Conservation (phyloP, 2,797 vertebrate genomes). For the Tragopan temminckii region DNA sequence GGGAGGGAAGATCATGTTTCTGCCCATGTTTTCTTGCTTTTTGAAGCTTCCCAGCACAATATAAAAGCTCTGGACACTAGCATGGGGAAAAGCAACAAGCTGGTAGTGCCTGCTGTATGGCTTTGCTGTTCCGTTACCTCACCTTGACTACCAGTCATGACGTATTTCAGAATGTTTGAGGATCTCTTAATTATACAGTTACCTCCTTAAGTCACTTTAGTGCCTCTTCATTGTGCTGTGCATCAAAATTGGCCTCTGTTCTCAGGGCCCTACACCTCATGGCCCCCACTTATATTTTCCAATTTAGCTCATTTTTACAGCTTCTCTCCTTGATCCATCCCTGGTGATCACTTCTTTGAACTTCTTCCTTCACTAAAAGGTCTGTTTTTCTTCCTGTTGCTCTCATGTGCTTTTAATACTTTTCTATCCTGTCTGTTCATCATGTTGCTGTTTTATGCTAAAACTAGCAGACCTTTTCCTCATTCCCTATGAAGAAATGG, state of each 20-base stretch:
- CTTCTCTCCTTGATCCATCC: neutral
- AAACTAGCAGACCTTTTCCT: neutral
- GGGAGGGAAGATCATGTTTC: neutral
- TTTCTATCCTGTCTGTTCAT: neutral
- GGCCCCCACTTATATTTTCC: neutral
- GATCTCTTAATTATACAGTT: neutral
- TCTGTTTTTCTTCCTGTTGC: neutral
- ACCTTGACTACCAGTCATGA: neutral
- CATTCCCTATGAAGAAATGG: neutral
- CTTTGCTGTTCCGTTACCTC: neutral
- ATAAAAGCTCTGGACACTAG: neutral
- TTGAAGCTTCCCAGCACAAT: neutral
- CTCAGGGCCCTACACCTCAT: neutral
- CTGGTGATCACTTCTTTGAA: slow-evolving; percentile 1
- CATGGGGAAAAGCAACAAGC: neutral
- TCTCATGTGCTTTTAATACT: neutral
- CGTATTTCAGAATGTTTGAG: neutral
- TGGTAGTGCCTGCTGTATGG: neutral
- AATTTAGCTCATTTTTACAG: neutral
- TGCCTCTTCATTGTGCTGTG: neutral
- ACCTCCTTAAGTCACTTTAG: neutral
- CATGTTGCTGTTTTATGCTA: neutral
- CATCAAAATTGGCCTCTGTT: neutral
- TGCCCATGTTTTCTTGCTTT: neutral
- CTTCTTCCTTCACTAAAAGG: neutral